Evolutionary conservation across 1,140 invertebrate genomes (phyloP).

Genomic region (Leptopilina clavipes): DNA sequence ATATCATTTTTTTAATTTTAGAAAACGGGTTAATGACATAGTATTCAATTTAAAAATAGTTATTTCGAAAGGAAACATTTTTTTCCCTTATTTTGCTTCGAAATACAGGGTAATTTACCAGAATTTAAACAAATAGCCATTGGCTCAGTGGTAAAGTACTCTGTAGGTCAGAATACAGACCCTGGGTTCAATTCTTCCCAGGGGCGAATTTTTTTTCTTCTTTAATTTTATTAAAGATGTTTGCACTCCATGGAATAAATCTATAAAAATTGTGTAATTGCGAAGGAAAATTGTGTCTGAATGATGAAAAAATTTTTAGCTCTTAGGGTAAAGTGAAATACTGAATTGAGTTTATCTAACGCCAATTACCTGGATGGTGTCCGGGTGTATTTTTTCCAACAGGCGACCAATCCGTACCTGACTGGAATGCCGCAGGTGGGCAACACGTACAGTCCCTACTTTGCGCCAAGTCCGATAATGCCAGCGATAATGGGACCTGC

Average conservation of each 20-base stretch:
- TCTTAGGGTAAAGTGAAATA: background rate
- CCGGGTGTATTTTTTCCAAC: slow-evolving; percentile 67
- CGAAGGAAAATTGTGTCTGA: background rate
- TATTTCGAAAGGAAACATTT: no score
- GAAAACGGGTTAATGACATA: background rate
- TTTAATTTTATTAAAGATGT: no score
- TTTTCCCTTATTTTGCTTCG: no score
- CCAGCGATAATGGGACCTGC: slow-evolving; percentile 87
- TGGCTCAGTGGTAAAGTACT: no score
- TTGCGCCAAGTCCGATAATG: slow-evolving; percentile 90
- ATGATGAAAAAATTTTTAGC: background rate
- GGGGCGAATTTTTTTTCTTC: no score
- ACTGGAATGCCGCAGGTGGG: slow-evolving; percentile 88
- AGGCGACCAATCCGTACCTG: slow-evolving; percentile 93
- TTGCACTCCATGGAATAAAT: no score
- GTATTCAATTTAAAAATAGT: background rate
- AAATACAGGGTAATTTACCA: no score
- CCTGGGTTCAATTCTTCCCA: no score
- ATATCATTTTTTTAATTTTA: no score
- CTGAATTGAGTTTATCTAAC: slow-evolving; percentile 45
- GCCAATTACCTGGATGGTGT: slow-evolving; percentile 54
- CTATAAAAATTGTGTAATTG: no score
- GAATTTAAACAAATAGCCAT: no score
- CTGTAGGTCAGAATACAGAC: no score
- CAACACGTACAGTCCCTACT: slow-evolving; percentile 91